A percentile compares a stretch with the other conserved stretches of the same genome.
Conservation (phyloP, 2,888 invertebrate species). For the Allacma fusca region DNA sequence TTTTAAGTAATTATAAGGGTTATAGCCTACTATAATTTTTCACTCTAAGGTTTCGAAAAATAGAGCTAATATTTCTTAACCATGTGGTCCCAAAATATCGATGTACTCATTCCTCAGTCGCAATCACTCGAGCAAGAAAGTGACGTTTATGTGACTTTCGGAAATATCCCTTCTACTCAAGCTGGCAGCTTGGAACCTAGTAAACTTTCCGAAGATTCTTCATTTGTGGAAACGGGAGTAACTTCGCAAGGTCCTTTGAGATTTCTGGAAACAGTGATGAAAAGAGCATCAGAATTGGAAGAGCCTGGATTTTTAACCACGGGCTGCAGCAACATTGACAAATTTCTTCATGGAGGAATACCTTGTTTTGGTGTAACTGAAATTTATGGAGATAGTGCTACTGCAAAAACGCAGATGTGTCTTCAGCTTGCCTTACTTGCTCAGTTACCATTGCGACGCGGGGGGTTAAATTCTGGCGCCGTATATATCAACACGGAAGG, state of each 20-base stretch:
- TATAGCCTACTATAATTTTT: too few species aligned
- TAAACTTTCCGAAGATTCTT: not conserved
- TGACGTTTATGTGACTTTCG: not conserved
- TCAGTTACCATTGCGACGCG: conserved; percentile 68
- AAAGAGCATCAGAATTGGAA: conserved; percentile 35
- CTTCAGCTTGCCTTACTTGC: conserved; percentile 75
- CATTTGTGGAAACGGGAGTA: not conserved
- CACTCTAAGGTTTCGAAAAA: not conserved
- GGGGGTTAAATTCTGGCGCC: conserved; percentile 70
- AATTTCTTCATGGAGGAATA: conserved; percentile 74
- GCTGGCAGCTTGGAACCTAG: not conserved
- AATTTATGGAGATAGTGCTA: conserved; percentile 80
- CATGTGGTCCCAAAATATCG: not conserved
- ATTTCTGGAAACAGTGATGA: conserved; percentile 21
- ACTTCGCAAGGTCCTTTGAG: not conserved
- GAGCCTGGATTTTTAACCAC: conserved; percentile 62
- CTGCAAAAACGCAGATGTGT: conserved; percentile 83
- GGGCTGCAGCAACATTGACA: conserved; percentile 72
- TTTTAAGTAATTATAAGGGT: too few species aligned
- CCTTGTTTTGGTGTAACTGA: conserved; percentile 76
- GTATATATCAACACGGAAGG: conserved; percentile 83
- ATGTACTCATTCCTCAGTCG: not conserved
- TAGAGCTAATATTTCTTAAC: not conserved
- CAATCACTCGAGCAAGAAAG: not conserved
- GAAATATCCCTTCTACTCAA: not conserved